Base-by-base conservation (phyloP, 2,888 invertebrate genomes). In the Cryptus viduatorius region DNA sequence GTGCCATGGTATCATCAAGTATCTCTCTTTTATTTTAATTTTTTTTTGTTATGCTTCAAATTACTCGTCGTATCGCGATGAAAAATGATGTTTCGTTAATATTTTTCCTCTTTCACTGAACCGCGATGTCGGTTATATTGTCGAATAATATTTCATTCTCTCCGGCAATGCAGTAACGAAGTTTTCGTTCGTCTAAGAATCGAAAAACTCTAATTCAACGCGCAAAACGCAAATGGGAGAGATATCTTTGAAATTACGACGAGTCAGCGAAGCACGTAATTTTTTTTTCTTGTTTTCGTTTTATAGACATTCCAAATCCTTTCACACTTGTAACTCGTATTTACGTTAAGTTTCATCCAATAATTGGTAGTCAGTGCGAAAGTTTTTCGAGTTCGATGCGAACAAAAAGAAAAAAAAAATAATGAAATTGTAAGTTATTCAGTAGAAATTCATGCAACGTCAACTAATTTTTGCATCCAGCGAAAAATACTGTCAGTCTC, bases 401-500 rank as follows among this genome's bases (percentile, higher is more conserved):
- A 77, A 72, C 69, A 56, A 82, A 79, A 75, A 50, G 42, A 71
- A 80, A 50, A 53, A 50, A 44, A 73, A 81, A 31, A n/a, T n/a
- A 24, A 59, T 29, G 31, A 69, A 37, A 42, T 71, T 71, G 29
- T 16, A 61, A 56, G 56, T 61, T 48, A 53, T 80, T 37, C 37
- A 50, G 72, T 83, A 67, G 72, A 69, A 83, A 84, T 82, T 79
- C 73, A 79, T 65, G 72, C 29, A 80, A 86, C 79, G 75, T 85
- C 80, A 81, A 86, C 81, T 84, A 89, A 88, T 87, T 85, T 84
- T 85, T 84, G 87, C 87, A 83, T 87, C 84, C 87, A 89, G 86
- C 86, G 84, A 88, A 89, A 88, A 87, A 89, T 88, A 90, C 88
- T 89, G 89, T 92, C 92, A 92, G 92, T 92, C 92, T 91, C 92